A percentile compares a stretch with the other conserved stretches of the same genome.
Evolutionary conservation across 2,113 vertebrate genomes (phyloP).

Genomic region (Merops nubicus): DNA sequence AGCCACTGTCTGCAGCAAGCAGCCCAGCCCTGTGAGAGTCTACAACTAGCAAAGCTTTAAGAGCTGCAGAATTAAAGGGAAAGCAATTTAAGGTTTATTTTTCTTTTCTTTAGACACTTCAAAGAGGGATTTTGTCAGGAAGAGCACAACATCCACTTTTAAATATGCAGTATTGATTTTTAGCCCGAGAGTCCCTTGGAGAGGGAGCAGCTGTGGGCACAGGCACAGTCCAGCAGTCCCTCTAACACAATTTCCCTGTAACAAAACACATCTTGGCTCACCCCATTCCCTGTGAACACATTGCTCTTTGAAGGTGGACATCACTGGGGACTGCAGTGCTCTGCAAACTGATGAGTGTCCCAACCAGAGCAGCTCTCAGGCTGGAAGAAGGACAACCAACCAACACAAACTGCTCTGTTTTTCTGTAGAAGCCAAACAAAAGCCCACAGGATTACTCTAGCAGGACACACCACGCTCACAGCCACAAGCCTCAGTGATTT

Average conservation of each 20-base stretch:
- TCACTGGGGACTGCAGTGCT: not conserved
- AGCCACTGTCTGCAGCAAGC: not conserved
- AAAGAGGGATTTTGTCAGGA: not conserved
- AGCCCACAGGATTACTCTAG: not conserved
- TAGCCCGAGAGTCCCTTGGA: not conserved
- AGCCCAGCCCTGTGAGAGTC: not conserved
- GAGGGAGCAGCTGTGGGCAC: not conserved
- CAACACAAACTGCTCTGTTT: not conserved
- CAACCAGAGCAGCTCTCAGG: not conserved
- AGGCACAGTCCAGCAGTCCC: not conserved
- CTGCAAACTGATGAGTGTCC: not conserved
- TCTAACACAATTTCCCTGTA: not conserved
- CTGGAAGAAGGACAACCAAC: not conserved
- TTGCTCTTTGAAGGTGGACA: not conserved
- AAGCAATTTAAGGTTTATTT: not conserved
- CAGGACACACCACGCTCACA: not conserved
- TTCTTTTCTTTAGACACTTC: not conserved
- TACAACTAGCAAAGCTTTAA: not conserved
- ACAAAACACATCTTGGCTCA: not conserved
- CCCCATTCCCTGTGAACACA: not conserved
- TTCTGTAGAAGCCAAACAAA: slow-evolving; percentile 7
- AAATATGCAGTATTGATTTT: not conserved
- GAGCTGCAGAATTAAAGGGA: not conserved
- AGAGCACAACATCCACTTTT: not conserved
- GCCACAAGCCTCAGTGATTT: not conserved